Percentiles rank a stretch among this genome's conserved stretches.
Evolutionary conservation across 2,797 vertebrate species (phyloP).

Genomic region (Syncerus caffer): DNA sequence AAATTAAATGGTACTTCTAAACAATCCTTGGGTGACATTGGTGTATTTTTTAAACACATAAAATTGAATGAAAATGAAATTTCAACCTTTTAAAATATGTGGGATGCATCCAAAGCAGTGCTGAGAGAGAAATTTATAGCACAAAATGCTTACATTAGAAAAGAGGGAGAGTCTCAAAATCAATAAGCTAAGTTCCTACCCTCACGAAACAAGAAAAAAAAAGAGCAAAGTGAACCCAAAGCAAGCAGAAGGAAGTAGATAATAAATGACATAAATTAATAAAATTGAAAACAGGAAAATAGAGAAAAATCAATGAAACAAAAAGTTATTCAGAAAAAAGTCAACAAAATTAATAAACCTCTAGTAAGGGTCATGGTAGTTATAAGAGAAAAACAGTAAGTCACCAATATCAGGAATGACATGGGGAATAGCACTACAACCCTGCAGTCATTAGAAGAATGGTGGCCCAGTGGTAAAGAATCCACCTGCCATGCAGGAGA

Average conservation of each 20-base stretch:
- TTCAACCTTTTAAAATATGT: slow-evolving; percentile 43
- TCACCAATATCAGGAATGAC: not conserved
- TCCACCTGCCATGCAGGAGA: not conserved
- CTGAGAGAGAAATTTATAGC: slow-evolving; percentile 21
- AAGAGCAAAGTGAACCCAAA: slow-evolving; percentile 42
- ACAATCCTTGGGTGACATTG: not conserved
- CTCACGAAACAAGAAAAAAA: slow-evolving; percentile 40
- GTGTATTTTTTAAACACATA: not conserved
- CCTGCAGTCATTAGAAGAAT: not conserved
- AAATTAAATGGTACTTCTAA: slow-evolving; percentile 46
- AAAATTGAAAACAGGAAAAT: slow-evolving; percentile 13
- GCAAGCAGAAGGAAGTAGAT: slow-evolving; percentile 9
- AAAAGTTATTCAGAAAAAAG: not conserved
- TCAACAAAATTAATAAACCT: slow-evolving; percentile 9
- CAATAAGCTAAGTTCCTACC: slow-evolving; percentile 15
- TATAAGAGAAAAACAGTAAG: not conserved
- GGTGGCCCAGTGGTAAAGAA: not conserved
- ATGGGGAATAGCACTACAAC: not conserved
- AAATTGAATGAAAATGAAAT: slow-evolving; percentile 37
- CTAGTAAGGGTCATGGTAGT: slow-evolving; percentile 3
- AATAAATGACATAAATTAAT: slow-evolving; percentile 30
- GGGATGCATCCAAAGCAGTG: slow-evolving; percentile 22
- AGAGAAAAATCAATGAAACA: slow-evolving; percentile 38
- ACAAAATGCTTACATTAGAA: slow-evolving; percentile 35
- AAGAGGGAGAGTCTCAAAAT: not conserved